Evolutionary conservation across 2,888 invertebrate species (phyloP).

Genomic region (Byasa hedistus): DNA sequence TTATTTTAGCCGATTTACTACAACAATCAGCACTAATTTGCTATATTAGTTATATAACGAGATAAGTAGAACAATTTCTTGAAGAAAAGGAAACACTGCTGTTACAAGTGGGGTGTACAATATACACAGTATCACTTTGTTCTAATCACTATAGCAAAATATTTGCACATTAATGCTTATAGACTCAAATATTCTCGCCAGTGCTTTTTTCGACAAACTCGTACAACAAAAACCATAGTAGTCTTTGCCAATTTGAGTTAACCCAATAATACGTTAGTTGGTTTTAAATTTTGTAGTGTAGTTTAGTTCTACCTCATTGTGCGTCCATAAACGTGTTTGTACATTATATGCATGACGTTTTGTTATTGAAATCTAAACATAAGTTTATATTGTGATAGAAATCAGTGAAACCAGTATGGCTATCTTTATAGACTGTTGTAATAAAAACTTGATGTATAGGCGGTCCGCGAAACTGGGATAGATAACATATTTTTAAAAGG

Average conservation of each 20-base stretch:
- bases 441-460: slow-evolving; percentile 20
- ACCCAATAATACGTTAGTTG: neutral
- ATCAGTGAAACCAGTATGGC: slow-evolving; percentile 20
- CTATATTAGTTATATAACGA: too few species aligned
- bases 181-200: too few species aligned
- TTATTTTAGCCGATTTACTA: too few species aligned
- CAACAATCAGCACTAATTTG: too few species aligned
- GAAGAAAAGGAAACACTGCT: too few species aligned
- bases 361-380: slow-evolving; percentile 14
- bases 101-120: too few species aligned
- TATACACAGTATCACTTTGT: neutral
- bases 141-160: neutral
- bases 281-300: neutral
- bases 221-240: neutral
- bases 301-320: neutral
- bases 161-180: too few species aligned
- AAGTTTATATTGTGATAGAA: slow-evolving; percentile 12
- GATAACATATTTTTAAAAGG: neutral
- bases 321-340: neutral
- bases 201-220: neutral
- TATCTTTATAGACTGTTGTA: slow-evolving; percentile 25
- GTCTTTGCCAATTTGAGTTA: neutral
- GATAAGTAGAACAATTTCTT: too few species aligned
- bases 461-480: slow-evolving; percentile 23
- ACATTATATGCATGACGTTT: neutral